Evolutionary conservation across 1,140 invertebrate genomes (phyloP), one percentile per base, ranked within the genome.

Genomic region (Oreohelix idahoensis): DNA sequence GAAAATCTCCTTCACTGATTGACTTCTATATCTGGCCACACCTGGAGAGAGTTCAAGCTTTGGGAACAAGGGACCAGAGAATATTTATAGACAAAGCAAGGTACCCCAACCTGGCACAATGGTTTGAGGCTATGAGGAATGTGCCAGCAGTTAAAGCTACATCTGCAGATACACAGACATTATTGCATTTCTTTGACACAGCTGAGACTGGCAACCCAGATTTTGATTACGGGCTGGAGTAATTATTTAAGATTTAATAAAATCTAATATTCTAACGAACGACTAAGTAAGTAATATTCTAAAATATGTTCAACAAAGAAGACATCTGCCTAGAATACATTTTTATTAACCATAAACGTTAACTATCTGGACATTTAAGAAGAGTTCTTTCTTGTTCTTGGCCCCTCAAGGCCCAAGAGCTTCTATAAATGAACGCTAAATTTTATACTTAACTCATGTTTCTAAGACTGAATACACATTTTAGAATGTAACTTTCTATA

Each of bases 1-100:
- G 87, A n/a, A 49, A 75, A 20, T 71, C 82, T 26, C 80, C 84
- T 0, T 51, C 79, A 8, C 86, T 90, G 85, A 39, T 88, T 42
- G 90, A 91, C 73, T 88, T 87, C 73, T 76, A 84, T 45, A 42
- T 89, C 26, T 91, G 89, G 89, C 90, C 90, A 53, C 89, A 87
- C 85, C 88, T 88, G 80, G 90, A 91, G 63, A 80, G 89, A 77
- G 38, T 86, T 36, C 71, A 58, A 77, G 71, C 75, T 39, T 53
- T 75, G 23, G 23, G 23, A 23, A 77, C 51, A 38, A 77, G 53
- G n/a, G 70, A 84, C 32, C 4, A 36, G 5, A 51, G 36, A 32
- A 69, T 71, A 35, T 17, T 29, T 29, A 36, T 51, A 32, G 66
- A 63, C 36, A 49, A 29, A 45, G 36, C 42, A 8, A n/a, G 45